Conservation (phyloP, 2,797 vertebrate genomes). For the Premnoplex brunnescens region DNA sequence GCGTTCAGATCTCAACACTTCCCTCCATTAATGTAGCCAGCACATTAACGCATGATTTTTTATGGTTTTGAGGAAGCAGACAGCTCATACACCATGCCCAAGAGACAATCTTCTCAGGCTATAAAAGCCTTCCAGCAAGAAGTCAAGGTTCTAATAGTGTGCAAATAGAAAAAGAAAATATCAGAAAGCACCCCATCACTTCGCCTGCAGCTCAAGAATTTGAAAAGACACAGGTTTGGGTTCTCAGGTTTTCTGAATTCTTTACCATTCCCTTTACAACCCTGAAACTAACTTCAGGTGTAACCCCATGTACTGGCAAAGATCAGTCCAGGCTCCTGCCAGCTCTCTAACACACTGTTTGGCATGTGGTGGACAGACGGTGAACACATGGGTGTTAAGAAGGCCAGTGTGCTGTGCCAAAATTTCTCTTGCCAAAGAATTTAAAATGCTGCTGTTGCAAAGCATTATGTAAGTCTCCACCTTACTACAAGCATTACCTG, state of each 20-base stretch:
- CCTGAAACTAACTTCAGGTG: not conserved
- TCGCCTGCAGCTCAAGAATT: not conserved
- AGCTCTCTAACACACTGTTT: not conserved
- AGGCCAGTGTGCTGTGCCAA: not conserved
- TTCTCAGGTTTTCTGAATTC: not conserved
- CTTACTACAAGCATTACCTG: not conserved
- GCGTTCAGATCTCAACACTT: not conserved
- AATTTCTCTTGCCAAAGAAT: not conserved
- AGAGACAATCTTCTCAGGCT: not conserved
- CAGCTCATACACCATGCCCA: not conserved
- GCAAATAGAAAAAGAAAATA: not conserved
- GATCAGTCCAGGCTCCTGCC: not conserved
- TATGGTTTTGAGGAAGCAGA: slow-evolving; percentile 5
- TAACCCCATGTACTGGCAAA: not conserved
- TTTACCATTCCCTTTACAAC: not conserved
- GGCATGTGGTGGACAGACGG: slow-evolving; percentile 25
- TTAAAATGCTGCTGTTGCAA: not conserved
- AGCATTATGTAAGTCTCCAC: not conserved
- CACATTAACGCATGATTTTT: slow-evolving; percentile 2
- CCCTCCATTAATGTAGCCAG: slow-evolving; percentile 10
- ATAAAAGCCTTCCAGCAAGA: slow-evolving; percentile 5
- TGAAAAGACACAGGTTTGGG: not conserved
- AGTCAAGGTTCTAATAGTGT: not conserved
- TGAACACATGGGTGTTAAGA: not conserved
- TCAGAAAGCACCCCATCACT: not conserved